Conservation (phyloP, 2,888 invertebrate species). For the Oxyteleia sp. region DNA sequence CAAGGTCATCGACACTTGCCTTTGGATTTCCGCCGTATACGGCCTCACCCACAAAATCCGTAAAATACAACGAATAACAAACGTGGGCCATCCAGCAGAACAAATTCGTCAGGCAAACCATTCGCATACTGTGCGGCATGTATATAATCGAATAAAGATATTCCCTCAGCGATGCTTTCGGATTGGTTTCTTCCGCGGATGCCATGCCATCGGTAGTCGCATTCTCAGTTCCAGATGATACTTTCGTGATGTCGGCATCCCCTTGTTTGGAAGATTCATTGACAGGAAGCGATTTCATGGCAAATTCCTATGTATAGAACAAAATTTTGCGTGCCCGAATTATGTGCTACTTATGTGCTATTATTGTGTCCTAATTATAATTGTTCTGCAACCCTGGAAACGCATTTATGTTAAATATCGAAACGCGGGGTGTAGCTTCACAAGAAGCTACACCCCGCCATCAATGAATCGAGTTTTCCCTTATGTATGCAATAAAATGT, state of each 20-base stretch:
- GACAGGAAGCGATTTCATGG: conserved; percentile 78
- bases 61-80: conserved; percentile 98
- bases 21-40: conserved; percentile 96
- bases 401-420: too few species aligned
- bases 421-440: too few species aligned
- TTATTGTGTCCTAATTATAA: too few species aligned
- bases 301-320: conserved; percentile 80
- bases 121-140: conserved; percentile 95
- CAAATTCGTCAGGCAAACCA: conserved; percentile 96
- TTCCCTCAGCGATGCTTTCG: conserved; percentile 86
- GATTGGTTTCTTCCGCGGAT: conserved; percentile 72
- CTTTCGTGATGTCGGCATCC: conserved; percentile 81
- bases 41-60: conserved; percentile 97
- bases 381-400: too few species aligned
- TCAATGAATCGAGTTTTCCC: too few species aligned
- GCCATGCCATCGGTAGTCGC: conserved; percentile 10
- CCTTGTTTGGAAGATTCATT: conserved; percentile 76
- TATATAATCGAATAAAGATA: conserved; percentile 96
- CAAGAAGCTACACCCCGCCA: too few species aligned
- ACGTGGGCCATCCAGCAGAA: conserved; percentile 99
- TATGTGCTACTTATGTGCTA: too few species aligned
- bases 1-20: conserved; percentile 87
- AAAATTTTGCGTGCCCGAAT: too few species aligned
- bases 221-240: conserved; percentile 55
- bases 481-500: too few species aligned